Evolutionary conservation across 2,888 invertebrate species (phyloP).

Genomic region (Dromius quadrimaculatus): DNA sequence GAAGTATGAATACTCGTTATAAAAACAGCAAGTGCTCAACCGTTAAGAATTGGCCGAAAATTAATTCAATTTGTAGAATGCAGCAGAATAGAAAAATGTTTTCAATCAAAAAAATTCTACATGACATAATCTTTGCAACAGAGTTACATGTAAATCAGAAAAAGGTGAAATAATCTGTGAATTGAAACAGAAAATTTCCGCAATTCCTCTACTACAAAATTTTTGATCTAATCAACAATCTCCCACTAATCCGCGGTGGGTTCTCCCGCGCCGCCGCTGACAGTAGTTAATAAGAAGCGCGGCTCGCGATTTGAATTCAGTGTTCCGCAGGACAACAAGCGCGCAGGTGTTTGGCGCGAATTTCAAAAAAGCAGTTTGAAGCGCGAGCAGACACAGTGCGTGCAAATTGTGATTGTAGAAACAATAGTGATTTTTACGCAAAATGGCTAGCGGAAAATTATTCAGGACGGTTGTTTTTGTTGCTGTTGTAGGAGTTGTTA

Average conservation of each 20-base stretch:
- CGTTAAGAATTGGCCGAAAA: too few relatives aligned
- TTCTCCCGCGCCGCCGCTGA: not conserved
- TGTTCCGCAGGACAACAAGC: not conserved
- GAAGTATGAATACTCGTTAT: too few relatives aligned
- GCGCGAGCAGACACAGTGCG: conserved; percentile 23
- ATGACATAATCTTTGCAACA: conserved; percentile 2
- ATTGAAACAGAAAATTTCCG: not conserved
- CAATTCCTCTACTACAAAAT: not conserved
- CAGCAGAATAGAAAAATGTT: too few relatives aligned
- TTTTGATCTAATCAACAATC: not conserved
- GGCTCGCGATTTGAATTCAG: not conserved
- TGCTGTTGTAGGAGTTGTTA: not conserved
- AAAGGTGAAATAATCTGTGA: too few relatives aligned
- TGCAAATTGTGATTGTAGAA: not conserved
- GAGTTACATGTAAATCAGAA: not conserved
- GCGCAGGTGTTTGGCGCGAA: conserved; percentile 32
- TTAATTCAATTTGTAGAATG: too few relatives aligned
- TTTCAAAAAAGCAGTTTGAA: not conserved
- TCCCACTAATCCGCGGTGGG: too few relatives aligned
- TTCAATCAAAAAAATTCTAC: too few relatives aligned
- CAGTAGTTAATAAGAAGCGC: conserved; percentile 1
- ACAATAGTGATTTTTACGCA: not conserved
- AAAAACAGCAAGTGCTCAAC: too few relatives aligned
- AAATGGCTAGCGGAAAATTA: not conserved
- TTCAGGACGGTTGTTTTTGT: conserved; percentile 9